Evolutionary conservation across 2,113 vertebrate genomes (phyloP).

Genomic region (Syrmaticus mikado): DNA sequence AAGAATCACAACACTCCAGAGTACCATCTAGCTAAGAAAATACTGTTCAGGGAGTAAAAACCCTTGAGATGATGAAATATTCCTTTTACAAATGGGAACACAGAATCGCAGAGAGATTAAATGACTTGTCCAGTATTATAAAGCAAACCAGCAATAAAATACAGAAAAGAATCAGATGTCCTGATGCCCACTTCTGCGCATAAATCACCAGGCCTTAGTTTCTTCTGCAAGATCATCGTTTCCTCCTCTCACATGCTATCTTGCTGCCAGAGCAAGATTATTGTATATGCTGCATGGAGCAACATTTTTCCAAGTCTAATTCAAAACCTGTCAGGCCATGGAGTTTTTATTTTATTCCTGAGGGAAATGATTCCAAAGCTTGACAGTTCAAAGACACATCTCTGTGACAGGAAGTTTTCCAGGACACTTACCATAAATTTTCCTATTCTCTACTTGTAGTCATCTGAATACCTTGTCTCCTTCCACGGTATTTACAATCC

Average conservation of each 20-base stretch:
- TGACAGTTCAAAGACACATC: slow-evolving; percentile 27
- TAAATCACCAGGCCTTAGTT: slow-evolving; percentile 33
- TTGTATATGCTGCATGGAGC: background rate
- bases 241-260: slow-evolving; percentile 24
- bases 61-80: slow-evolving; percentile 8
- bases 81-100: slow-evolving; percentile 26
- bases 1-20: background rate
- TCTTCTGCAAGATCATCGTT: slow-evolving; percentile 1
- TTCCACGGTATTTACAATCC: background rate
- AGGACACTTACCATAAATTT: background rate
- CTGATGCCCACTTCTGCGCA: background rate
- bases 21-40: slow-evolving; percentile 5
- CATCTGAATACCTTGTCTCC: slow-evolving; percentile 14
- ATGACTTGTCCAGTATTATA: background rate
- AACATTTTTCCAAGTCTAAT: slow-evolving; percentile 63
- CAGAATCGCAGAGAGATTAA: slow-evolving; percentile 6
- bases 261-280: slow-evolving; percentile 25
- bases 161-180: slow-evolving; percentile 27
- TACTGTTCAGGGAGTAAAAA: background rate
- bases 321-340: slow-evolving; percentile 37
- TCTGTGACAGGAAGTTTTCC: slow-evolving; percentile 5
- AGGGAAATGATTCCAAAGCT: slow-evolving; percentile 43
- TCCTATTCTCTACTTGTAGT: background rate
- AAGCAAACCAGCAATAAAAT: slow-evolving; percentile 43
- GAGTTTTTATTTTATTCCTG: background rate